Evolutionary conservation across 1,140 invertebrate genomes (phyloP).

Genomic region (Dinothrombium tinctorium): DNA sequence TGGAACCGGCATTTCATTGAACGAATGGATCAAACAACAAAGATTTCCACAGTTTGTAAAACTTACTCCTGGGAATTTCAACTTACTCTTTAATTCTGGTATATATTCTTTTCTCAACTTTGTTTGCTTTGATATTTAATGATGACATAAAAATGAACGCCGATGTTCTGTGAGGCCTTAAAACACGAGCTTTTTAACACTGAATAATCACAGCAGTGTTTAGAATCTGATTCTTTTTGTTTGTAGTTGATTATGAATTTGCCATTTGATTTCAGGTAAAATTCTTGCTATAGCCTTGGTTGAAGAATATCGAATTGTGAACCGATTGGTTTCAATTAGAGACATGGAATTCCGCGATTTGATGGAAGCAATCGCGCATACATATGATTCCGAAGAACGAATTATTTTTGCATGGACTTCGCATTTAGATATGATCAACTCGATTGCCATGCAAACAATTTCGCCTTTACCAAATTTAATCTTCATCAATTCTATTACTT

Average conservation of each 20-base stretch:
- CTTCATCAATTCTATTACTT: constrained; percentile 65
- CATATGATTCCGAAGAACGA: constrained; percentile 46
- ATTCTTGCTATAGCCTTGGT: constrained; percentile 7
- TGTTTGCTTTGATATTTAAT: too few relatives aligned
- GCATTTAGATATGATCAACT: constrained; percentile 58
- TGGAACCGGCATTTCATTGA: constrained; percentile 27
- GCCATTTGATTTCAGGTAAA: constrained; percentile 1
- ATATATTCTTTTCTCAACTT: constrained; percentile 31
- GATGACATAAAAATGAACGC: constrained; percentile 1
- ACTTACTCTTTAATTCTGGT: constrained; percentile 39
- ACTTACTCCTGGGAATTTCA: constrained; percentile 33
- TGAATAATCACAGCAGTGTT: neutral
- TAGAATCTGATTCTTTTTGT: neutral
- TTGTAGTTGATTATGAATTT: neutral
- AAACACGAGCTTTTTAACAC: constrained; percentile 9
- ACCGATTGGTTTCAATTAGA: neutral
- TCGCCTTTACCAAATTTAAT: constrained; percentile 59
- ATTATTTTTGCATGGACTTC: constrained; percentile 82
- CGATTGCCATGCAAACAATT: constrained; percentile 53
- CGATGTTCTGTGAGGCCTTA: neutral
- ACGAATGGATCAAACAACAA: constrained; percentile 68
- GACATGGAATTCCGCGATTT: constrained; percentile 40
- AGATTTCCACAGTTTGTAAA: constrained; percentile 72
- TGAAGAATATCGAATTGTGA: constrained; percentile 5
- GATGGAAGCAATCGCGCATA: constrained; percentile 53